A percentile compares a stretch with the other conserved stretches of the same genome.
These are phyloP conservation scores for Muschampia plurimacula DNA, from an alignment of 2,888 invertebrate species.

Conservation along the genomic window DNA sequence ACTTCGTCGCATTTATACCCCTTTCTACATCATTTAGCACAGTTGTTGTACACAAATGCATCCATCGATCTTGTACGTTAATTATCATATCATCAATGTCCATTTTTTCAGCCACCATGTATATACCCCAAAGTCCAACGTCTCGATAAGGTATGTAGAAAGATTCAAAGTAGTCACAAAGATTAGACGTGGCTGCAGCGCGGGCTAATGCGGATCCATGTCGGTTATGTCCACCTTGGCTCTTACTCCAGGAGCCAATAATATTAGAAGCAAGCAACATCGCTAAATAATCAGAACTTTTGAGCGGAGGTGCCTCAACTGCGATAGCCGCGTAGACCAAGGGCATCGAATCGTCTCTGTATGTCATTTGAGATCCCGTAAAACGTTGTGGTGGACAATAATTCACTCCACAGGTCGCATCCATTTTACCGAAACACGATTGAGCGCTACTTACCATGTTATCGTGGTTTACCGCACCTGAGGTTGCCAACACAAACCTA, in stretches of 20 bases:
- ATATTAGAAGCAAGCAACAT: constrained; percentile 66
- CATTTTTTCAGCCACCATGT: constrained; percentile 63
- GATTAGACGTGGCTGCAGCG: constrained; percentile 55
- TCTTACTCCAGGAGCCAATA: constrained; percentile 71
- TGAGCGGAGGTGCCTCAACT: constrained; percentile 74
- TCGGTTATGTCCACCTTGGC: constrained; percentile 58
- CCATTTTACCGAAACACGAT: constrained; percentile 77
- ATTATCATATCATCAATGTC: constrained; percentile 66
- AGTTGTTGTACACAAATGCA: constrained; percentile 64
- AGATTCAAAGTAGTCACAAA: constrained; percentile 71
- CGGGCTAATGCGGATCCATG: constrained; percentile 61
- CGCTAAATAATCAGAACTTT: constrained; percentile 60
- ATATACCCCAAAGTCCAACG: constrained; percentile 79
- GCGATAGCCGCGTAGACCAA: constrained; percentile 74
- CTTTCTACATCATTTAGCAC: constrained; percentile 58
- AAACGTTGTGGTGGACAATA: constrained; percentile 51
- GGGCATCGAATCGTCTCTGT: constrained; percentile 73
- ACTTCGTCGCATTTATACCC: constrained; percentile 61
- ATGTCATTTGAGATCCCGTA: constrained; percentile 57
- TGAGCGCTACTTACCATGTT: constrained; percentile 86
- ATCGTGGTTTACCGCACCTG: constrained; percentile 89
- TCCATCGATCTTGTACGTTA: constrained; percentile 69
- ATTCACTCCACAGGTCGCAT: constrained; percentile 40
- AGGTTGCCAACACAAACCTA: constrained; percentile 89
- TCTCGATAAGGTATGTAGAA: constrained; percentile 75